Conservation (phyloP, 2,113 vertebrate genomes). For the Myrmecobius fasciatus region DNA sequence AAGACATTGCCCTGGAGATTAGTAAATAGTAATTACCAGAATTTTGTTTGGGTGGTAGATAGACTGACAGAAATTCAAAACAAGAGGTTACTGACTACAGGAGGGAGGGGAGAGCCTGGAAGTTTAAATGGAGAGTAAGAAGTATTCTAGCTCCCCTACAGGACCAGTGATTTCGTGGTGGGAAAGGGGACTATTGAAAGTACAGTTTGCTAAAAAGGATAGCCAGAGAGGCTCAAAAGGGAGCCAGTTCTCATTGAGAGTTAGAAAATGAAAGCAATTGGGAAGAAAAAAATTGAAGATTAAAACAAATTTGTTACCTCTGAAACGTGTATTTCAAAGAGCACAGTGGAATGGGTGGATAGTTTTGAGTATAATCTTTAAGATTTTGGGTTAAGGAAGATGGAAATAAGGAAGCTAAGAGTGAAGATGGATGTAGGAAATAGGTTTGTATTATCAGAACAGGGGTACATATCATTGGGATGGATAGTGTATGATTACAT, state of each 20-base stretch:
- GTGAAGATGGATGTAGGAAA: neutral
- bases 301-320: neutral
- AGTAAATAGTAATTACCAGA: neutral
- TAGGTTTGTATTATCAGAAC: neutral
- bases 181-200: neutral
- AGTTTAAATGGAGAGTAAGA: neutral
- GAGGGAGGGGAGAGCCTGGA: neutral
- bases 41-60: neutral
- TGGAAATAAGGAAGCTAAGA: neutral
- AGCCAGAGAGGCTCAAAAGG: neutral
- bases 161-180: neutral
- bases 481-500: neutral
- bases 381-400: neutral
- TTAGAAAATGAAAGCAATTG: neutral
- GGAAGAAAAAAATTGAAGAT: neutral
- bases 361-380: neutral
- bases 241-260: neutral
- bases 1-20: neutral
- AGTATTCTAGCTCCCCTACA: neutral
- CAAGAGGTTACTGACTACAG: neutral
- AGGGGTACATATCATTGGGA: neutral
- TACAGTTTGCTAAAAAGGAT: neutral
- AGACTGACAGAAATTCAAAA: neutral
- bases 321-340: neutral
- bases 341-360: neutral